Percentiles rank a stretch among this genome's conserved stretches.
Evolutionary conservation across 2,797 vertebrate genomes (phyloP).

Genomic region (Lemur catta): DNA sequence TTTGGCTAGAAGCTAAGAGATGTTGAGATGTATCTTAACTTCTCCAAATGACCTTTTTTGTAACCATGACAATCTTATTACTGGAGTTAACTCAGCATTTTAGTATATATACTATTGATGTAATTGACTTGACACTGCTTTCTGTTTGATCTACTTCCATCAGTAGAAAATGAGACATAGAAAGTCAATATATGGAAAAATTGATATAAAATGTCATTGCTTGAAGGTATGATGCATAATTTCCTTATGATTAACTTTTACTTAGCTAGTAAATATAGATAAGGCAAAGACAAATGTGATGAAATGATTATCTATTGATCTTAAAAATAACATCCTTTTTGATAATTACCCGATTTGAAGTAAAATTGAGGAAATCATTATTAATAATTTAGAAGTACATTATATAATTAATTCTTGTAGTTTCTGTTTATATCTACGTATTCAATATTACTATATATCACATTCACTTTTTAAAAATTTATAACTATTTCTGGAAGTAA

Average conservation of each 20-base stretch:
- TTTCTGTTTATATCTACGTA: background rate
- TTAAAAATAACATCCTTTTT: slow-evolving; percentile 9
- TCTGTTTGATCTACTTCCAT: background rate
- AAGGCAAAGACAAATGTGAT: background rate
- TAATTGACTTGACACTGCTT: background rate
- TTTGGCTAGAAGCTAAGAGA: background rate
- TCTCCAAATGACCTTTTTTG: background rate
- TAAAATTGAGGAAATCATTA: slow-evolving; percentile 10
- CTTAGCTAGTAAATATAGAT: slow-evolving; percentile 4
- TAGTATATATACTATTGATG: background rate
- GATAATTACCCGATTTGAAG: background rate
- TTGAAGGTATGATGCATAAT: background rate
- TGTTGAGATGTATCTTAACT: background rate
- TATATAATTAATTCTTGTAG: slow-evolving; percentile 2
- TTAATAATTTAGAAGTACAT: background rate
- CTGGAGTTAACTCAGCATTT: background rate
- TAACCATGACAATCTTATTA: background rate
- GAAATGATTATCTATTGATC: background rate
- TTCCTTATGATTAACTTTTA: slow-evolving; percentile 35
- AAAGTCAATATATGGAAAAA: background rate
- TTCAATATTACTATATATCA: background rate
- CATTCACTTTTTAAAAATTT: background rate
- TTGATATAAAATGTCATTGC: background rate
- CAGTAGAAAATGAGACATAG: background rate
- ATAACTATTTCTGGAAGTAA: background rate